Evolutionary conservation across 2,113 vertebrate species (phyloP).

Genomic region (Uria lomvia): DNA sequence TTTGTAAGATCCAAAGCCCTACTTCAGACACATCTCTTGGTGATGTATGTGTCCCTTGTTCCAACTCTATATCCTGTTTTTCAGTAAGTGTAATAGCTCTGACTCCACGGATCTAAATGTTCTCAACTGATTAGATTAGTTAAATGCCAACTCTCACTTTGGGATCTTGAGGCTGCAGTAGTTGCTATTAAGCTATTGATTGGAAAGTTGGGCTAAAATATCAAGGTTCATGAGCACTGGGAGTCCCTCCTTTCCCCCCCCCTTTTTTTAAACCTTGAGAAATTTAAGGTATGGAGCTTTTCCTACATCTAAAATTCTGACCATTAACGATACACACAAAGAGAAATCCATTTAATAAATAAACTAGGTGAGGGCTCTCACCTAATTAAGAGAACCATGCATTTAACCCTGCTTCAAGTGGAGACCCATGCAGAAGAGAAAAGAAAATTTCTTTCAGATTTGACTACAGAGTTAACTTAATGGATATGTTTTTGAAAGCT

Average conservation of each 20-base stretch:
- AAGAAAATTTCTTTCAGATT: neutral
- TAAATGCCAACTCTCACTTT: slow-evolving; percentile 48
- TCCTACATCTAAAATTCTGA: neutral
- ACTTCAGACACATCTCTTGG: neutral
- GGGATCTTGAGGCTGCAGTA: neutral
- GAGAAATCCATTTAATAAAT: neutral
- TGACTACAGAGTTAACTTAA: neutral
- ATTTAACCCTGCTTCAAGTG: neutral
- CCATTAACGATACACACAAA: neutral
- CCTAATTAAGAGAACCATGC: neutral
- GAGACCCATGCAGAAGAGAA: neutral
- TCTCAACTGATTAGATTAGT: slow-evolving; percentile 34
- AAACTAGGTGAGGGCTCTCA: neutral
- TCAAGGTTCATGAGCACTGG: neutral
- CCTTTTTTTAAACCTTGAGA: neutral
- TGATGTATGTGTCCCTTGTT: neutral
- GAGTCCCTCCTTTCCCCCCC: rapidly evolving
- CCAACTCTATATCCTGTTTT: neutral
- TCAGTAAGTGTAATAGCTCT: slow-evolving; percentile 17
- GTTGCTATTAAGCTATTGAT: slow-evolving; percentile 37
- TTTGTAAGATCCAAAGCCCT: neutral
- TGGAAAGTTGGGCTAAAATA: slow-evolving; percentile 42
- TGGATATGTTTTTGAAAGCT: neutral
- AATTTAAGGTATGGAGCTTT: neutral
- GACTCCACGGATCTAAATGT: neutral